These are phyloP conservation scores for Sycon ciliatum DNA, from an alignment of 37 sponge, comb jelly and placozoan species.

Conservation along the genomic window DNA sequence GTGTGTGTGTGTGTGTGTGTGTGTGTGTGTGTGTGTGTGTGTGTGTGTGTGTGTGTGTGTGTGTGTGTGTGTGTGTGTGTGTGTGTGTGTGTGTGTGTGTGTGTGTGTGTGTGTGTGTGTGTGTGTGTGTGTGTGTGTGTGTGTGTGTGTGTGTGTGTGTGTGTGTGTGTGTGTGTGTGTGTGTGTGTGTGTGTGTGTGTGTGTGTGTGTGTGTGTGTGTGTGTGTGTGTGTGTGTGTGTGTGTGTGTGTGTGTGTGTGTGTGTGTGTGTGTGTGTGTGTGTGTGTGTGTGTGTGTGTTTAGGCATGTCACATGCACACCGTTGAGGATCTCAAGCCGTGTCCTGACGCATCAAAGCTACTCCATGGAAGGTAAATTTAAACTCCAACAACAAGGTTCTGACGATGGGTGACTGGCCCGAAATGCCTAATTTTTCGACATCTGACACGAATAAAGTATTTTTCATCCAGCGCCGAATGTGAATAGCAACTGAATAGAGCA, in stretches of 20 bases:
- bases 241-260: constrained; percentile 5
- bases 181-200: constrained; percentile 5
- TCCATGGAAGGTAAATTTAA: too few relatives aligned
- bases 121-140: constrained; percentile 5
- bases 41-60: constrained; percentile 5
- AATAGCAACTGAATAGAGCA: too few relatives aligned
- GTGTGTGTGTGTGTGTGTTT: constrained; percentile 1
- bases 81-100: constrained; percentile 5
- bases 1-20: constrained; percentile 5
- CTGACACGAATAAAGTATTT: too few relatives aligned
- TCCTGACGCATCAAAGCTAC: too few relatives aligned
- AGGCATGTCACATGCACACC: too few relatives aligned
- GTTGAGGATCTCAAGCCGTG: too few relatives aligned
- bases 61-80: constrained; percentile 5
- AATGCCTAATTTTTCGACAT: too few relatives aligned
- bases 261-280: constrained; percentile 5
- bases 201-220: constrained; percentile 5
- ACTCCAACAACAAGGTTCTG: too few relatives aligned
- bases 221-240: constrained; percentile 5
- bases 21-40: constrained; percentile 5
- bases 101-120: constrained; percentile 5
- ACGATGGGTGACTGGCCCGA: too few relatives aligned
- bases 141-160: constrained; percentile 5
- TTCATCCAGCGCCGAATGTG: too few relatives aligned
- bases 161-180: constrained; percentile 5